phyloP scores from a whole-genome alignment of 2,797 vertebrate species.

The Erethizon dorsatum region DNA sequence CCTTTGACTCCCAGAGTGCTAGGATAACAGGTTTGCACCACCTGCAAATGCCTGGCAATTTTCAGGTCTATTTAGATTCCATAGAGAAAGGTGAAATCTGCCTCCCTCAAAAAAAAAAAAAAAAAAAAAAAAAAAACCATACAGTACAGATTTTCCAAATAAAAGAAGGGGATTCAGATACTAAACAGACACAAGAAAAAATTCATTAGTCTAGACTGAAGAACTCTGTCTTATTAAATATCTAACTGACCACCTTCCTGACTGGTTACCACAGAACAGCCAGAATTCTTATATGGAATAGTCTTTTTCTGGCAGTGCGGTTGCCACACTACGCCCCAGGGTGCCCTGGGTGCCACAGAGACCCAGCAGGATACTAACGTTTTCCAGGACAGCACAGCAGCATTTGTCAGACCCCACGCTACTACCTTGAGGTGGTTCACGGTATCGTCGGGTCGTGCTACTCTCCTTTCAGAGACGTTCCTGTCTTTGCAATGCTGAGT shows the following conservation, averaged over 20 bases:
- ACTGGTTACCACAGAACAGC: too few relatives aligned
- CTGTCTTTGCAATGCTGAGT: not conserved
- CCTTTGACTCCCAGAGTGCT: not conserved
- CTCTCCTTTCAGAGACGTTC: not conserved
- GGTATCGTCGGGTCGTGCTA: not conserved
- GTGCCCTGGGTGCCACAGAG: not conserved
- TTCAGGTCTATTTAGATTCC: not conserved
- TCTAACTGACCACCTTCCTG: not conserved
- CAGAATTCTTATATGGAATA: not conserved
- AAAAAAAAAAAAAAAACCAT: not conserved
- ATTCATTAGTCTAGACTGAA: not conserved
- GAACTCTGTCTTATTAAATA: not conserved
- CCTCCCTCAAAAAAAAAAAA: too few relatives aligned
- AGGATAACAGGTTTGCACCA: not conserved
- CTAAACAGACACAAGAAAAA: not conserved
- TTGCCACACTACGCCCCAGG: not conserved
- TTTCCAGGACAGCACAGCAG: not conserved
- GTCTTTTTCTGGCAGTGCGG: not conserved
- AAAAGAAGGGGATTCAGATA: not conserved
- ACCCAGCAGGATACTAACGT: not conserved
- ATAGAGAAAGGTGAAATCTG: not conserved
- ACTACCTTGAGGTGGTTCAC: accelerated
- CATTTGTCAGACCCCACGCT: not conserved
- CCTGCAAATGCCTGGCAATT: not conserved
- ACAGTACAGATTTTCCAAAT: not conserved